phyloP scores from a whole-genome alignment of 2,888 invertebrate species.

The Conistra vaccinii region DNA sequence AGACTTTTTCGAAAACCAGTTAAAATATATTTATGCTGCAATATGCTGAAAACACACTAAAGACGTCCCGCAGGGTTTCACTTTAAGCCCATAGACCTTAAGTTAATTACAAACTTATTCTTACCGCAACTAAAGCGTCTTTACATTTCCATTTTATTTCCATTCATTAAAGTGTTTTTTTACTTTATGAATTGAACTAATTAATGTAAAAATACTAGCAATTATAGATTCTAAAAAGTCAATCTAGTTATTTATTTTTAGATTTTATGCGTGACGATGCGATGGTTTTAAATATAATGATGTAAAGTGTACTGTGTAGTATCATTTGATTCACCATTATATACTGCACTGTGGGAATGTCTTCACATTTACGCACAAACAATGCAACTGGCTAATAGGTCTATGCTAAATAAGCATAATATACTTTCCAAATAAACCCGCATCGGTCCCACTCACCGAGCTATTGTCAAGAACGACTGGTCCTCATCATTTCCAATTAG shows the following conservation, averaged over 20 bases:
- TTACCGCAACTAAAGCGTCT: not conserved
- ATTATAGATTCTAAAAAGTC: conserved; percentile 1
- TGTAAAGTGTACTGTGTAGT: not conserved
- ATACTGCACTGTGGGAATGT: conserved; percentile 38
- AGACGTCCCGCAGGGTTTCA: conserved; percentile 39
- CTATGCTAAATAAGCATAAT: conserved; percentile 30
- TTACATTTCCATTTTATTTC: not conserved
- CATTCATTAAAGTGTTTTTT: not conserved
- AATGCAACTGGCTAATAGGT: conserved; percentile 34
- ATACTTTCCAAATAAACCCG: conserved; percentile 48
- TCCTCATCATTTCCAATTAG: conserved; percentile 65
- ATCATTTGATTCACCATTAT: conserved; percentile 13
- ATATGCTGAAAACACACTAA: conserved; percentile 23
- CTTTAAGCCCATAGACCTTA: conserved; percentile 19
- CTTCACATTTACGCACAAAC: conserved; percentile 51
- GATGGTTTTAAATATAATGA: not conserved
- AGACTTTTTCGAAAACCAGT: conserved; percentile 47
- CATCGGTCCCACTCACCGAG: conserved; percentile 24
- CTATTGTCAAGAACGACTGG: conserved; percentile 48
- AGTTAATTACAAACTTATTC: conserved; percentile 3
- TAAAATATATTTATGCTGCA: conserved; percentile 35
- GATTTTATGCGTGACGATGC: not conserved
- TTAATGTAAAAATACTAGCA: not conserved
- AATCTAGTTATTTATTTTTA: not conserved
- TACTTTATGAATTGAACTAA: not conserved